Base-by-base conservation (phyloP, 1,140 invertebrate species). In the Nomia melanderi region DNA sequence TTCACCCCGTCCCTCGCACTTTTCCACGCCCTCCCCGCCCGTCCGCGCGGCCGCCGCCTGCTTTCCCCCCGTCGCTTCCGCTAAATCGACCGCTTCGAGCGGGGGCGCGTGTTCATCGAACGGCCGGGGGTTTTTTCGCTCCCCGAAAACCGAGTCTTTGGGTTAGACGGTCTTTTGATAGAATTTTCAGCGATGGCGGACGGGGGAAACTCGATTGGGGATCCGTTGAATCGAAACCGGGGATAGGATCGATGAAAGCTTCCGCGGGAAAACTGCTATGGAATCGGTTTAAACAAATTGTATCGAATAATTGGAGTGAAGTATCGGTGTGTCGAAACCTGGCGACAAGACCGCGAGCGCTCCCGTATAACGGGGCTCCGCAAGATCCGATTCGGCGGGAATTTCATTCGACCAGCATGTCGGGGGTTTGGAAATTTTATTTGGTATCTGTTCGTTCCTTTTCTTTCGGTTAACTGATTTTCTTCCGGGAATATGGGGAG, bases 81-180 rank as follows among this genome's bases (percentile, higher is more conserved):
- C 31, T 36, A 47, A 59, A 76, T 76, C 64, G 62, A 75, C 54
- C 72, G 54, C 8, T 31, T 27, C 64, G 17, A 67, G 20, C 20
- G n/a, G 12, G 20, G 2, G 20, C 3, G 36, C 14, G 53, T 39
- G 64, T 76, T 76, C 73, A 62, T 71, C 67, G 27, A 50, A 47
- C 56, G 56, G 11, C 39, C 41, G 56, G 4, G 39, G 47, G 39
- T 72, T 72, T n/a, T n/a, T 76, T 76, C 64, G 5, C 54, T 50
- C 29, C 23, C 23, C 12, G 25, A 23, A n/a, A n/a, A 50, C 8
- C 54, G 29, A 17, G 31, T 47, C 39, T 76, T 60, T 59, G 73
- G 25, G 53, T 12, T 50, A 20, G 29, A 76, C 23, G 39, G 64
- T 59, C 64, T 56, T 76, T 76, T 74, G 62, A 41, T 20, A 17